phyloP scores from a whole-genome alignment of 2,888 invertebrate species.

The Hydriomena furcata region DNA sequence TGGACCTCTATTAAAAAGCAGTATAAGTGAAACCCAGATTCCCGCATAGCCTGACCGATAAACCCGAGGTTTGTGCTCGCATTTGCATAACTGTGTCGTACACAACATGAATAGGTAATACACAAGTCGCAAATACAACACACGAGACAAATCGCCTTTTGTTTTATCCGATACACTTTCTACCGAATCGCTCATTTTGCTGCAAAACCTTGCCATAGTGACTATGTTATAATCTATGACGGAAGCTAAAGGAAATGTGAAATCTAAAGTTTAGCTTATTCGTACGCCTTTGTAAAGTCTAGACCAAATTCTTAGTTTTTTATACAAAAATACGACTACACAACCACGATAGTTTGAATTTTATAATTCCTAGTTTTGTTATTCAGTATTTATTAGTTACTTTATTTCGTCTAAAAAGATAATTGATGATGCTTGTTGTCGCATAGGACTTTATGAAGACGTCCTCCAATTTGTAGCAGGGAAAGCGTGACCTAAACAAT shows the following conservation, averaged over 20 bases:
- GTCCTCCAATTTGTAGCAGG: no score
- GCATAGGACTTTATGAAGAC: no score
- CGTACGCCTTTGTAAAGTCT: background rate
- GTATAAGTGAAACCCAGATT: conserved; percentile 5
- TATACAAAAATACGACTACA: no score
- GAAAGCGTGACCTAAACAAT: no score
- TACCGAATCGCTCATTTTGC: conserved; percentile 11
- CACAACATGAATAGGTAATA: conserved; percentile 20
- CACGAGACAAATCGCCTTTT: conserved; percentile 29
- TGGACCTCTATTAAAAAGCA: no score
- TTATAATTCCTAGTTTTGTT: no score
- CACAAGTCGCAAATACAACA: conserved; percentile 2
- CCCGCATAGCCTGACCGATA: conserved; percentile 20
- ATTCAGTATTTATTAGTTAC: no score
- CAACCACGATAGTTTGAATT: no score
- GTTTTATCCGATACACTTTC: conserved; percentile 34
- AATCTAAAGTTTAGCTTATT: conserved; percentile 21
- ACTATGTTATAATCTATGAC: background rate
- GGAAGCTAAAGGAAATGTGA: conserved; percentile 15
- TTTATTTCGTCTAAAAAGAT: background rate
- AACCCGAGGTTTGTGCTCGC: conserved; percentile 21
- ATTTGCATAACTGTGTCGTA: conserved; percentile 31
- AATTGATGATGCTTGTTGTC: background rate
- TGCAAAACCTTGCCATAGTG: background rate
- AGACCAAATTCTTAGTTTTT: no score